Percentiles rank a stretch among this genome's conserved stretches.
These are phyloP conservation scores for Drosophila repleta DNA, from an alignment of 1,140 invertebrate genomes.

Conservation along the genomic window DNA sequence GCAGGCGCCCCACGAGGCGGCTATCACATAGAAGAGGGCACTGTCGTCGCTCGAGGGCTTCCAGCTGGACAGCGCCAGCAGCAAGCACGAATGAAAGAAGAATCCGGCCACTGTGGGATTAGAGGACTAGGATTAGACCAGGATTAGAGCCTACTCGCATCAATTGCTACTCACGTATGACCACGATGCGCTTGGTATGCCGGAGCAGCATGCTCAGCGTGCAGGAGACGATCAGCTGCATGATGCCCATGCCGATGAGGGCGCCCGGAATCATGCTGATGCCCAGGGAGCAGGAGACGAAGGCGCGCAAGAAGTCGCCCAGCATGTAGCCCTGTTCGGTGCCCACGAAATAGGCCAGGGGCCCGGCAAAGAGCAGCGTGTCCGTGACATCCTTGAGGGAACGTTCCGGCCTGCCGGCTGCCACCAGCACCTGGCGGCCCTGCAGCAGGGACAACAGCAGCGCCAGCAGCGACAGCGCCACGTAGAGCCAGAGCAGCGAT, in stretches of 20 bases:
- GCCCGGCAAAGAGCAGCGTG: conserved; percentile 86
- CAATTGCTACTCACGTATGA: conserved; percentile 84
- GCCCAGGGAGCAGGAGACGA: conserved; percentile 86
- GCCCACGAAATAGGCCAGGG: conserved; percentile 88
- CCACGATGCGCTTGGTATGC: conserved; percentile 87
- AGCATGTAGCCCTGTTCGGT: conserved; percentile 89
- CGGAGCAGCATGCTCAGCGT: conserved; percentile 88
- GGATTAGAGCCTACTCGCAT: background rate
- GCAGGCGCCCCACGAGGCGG: conserved; percentile 89
- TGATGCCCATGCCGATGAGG: conserved; percentile 86
- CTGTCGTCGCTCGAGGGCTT: conserved; percentile 88
- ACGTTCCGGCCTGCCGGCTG: conserved; percentile 46
- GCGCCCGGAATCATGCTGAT: conserved; percentile 86
- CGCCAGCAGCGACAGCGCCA: conserved; percentile 85
- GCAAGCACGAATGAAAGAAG: conserved; percentile 87
- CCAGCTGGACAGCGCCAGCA: conserved; percentile 87
- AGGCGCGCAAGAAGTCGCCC: conserved; percentile 87
- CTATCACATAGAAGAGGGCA: conserved; percentile 88
- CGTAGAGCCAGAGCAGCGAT: conserved; percentile 86
- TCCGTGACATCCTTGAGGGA: conserved; percentile 72
- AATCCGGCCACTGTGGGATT: conserved; percentile 86
- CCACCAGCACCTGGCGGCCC: conserved; percentile 74
- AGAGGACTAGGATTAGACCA: background rate
- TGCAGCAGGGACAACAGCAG: conserved; percentile 85
- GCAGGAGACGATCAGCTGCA: conserved; percentile 87